Conservation (phyloP, 2,797 vertebrate species). For the Dryobates pubescens region DNA sequence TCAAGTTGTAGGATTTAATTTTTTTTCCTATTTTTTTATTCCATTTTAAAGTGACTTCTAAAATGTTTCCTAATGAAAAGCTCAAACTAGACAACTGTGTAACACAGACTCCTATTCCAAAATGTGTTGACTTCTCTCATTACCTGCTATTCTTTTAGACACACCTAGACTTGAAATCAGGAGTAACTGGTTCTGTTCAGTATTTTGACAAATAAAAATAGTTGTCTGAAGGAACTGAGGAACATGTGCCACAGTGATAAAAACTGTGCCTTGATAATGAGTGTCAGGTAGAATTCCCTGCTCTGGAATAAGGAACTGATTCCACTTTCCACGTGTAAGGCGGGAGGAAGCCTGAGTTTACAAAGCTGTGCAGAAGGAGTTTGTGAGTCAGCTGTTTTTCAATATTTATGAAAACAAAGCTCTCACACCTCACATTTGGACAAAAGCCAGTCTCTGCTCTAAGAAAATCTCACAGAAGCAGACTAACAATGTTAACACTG, state of each 20-base stretch:
- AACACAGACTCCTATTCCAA: neutral
- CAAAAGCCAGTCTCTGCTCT: neutral
- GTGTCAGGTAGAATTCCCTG: neutral
- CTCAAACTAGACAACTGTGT: neutral
- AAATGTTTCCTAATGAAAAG: neutral
- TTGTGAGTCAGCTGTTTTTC: neutral
- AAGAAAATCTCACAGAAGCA: neutral
- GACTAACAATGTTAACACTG: conserved; percentile 21
- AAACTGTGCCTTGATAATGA: neutral
- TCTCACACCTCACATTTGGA: neutral
- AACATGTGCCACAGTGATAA: neutral
- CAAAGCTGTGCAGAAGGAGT: neutral
- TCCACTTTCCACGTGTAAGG: neutral
- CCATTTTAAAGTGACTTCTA: neutral
- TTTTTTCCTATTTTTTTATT: neutral
- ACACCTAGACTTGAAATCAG: neutral
- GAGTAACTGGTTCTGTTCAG: neutral
- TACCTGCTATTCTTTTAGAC: neutral
- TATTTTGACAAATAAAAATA: neutral
- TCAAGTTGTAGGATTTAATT: neutral
- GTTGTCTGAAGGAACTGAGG: neutral
- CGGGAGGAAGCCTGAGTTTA: neutral
- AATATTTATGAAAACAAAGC: conserved; percentile 2
- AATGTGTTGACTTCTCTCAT: neutral
- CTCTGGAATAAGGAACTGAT: neutral